A percentile compares a stretch with the other conserved stretches of the same genome.
These are phyloP conservation scores for Mallotus villosus DNA, from an alignment of 2,797 vertebrate species.

Conservation along the genomic window DNA sequence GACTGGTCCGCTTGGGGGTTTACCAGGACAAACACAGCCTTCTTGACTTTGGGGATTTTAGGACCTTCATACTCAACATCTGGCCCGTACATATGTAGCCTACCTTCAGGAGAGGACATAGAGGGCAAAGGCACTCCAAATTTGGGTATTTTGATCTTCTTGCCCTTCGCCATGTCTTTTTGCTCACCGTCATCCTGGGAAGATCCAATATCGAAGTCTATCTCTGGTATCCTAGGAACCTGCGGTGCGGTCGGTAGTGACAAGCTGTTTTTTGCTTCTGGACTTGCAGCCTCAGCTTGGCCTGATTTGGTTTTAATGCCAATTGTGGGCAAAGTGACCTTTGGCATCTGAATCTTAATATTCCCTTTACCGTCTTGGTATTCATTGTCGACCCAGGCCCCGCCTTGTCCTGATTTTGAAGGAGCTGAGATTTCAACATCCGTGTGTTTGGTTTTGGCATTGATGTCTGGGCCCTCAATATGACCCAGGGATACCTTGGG, in stretches of 20 bases:
- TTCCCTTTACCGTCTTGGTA: constrained; percentile 42
- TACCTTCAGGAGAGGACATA: constrained; percentile 60
- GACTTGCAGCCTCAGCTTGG: constrained; percentile 18
- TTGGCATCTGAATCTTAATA: constrained; percentile 26
- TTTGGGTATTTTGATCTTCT: constrained; percentile 79
- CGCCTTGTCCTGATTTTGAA: constrained; percentile 41
- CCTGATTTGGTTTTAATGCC: constrained; percentile 34
- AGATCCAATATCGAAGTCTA: constrained; percentile 73
- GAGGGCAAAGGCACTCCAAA: constrained; percentile 75
- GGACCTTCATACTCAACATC: constrained; percentile 68
- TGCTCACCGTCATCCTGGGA: constrained; percentile 44
- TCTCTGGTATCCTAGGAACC: constrained; percentile 67
- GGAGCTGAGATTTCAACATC: constrained; percentile 67
- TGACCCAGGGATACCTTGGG: constrained; percentile 3
- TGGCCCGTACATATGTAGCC: constrained; percentile 50
- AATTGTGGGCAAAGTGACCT: constrained; percentile 23
- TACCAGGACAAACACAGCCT: constrained; percentile 73
- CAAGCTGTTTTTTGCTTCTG: constrained; percentile 12
- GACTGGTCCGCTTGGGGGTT: constrained; percentile 61
- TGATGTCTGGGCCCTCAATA: constrained; percentile 16
- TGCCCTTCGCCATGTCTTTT: constrained; percentile 47
- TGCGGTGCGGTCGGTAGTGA: constrained; percentile 48
- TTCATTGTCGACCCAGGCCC: constrained; percentile 51
- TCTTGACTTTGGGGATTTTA: constrained; percentile 75
- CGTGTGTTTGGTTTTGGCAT: constrained; percentile 51